Evolutionary conservation across 2,797 vertebrate genomes (phyloP), one percentile per base, ranked within the genome.

Genomic region (Acrocephalus scirpaceus): DNA sequence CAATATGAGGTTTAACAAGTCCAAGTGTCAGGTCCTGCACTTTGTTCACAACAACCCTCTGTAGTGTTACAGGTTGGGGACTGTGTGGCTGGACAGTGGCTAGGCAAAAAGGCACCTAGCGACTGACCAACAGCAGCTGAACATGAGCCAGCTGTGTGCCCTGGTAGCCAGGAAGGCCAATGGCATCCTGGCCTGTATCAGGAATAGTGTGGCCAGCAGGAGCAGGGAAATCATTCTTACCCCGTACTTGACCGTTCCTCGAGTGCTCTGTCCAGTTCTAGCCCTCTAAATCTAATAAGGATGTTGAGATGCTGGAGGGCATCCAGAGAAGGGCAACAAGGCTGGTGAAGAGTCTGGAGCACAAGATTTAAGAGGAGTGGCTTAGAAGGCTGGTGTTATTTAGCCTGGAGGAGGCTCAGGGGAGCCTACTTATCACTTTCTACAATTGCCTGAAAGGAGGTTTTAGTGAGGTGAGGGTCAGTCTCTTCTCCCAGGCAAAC

Each of bases 161-260:
- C 70, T 2, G 53, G 11, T 10, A 10, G 15, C 27, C 71, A 58
- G 51, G 17, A 32, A 30, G 22, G 18, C 61, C 32, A 58, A 16
- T 2, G 11, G 22, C 45, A 57, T 36, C 10, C 16, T 67, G 45
- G 45, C 32, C 38, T 75, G 3, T 3, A 23, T 27, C 45, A 67
- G 71, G 9, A 67, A 44, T 3, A 3, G 71, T 23, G 36, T 10
- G 8, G 10, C 54, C 62, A 67, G 45, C 32, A 67, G 38, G 27
- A 60, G 2, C 10, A 51, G 53, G 18, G 53, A 75, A 12, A 14
- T 16, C 5, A 51, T n/a, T 60, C 32, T 51, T 36, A 5, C 61
- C 45, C 12, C 44, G 9, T 26, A 36, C 44, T 44, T 0, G 0
- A 21, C 13, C 1, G 0, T 3, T 66, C 7, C 18, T 26, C 11